Evolutionary conservation across 2,888 invertebrate species (phyloP).

Genomic region (Hemaris fuciformis): DNA sequence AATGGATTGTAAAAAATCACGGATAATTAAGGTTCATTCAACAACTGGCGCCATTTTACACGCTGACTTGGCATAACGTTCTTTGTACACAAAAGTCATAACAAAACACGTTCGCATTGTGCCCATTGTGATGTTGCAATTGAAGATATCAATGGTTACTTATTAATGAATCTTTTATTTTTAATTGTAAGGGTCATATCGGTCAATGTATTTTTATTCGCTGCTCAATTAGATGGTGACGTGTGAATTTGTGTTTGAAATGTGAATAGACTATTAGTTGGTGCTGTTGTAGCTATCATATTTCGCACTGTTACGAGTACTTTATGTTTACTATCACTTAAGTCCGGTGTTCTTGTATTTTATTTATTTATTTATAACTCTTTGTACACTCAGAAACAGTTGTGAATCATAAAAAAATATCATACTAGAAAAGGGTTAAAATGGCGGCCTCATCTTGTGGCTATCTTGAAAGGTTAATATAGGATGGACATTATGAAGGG

Average conservation of each 20-base stretch:
- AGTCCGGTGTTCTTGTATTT: no score
- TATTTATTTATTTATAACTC: no score
- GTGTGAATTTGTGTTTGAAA: neutral
- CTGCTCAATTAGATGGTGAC: neutral
- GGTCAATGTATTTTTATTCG: neutral
- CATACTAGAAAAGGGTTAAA: no score
- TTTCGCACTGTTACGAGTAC: no score
- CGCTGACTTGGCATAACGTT: conserved; percentile 14
- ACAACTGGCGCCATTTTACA: conserved; percentile 5
- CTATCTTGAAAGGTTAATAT: no score
- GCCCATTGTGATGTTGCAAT: conserved; percentile 11
- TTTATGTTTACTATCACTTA: no score
- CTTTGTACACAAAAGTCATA: conserved; percentile 9
- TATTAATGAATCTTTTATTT: conserved; percentile 11
- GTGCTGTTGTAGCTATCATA: no score
- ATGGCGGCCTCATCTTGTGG: no score
- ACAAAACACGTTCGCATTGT: conserved; percentile 13
- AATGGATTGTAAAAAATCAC: conserved; percentile 1
- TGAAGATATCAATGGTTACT: conserved; percentile 13
- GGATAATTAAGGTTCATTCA: conserved; percentile 17
- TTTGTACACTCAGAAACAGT: no score
- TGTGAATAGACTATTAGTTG: no score
- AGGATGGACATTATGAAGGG: no score
- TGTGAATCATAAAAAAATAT: no score
- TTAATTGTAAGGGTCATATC: neutral